phyloP scores from a whole-genome alignment of 2,888 invertebrate genomes.

The Mesorhabditis belari region DNA sequence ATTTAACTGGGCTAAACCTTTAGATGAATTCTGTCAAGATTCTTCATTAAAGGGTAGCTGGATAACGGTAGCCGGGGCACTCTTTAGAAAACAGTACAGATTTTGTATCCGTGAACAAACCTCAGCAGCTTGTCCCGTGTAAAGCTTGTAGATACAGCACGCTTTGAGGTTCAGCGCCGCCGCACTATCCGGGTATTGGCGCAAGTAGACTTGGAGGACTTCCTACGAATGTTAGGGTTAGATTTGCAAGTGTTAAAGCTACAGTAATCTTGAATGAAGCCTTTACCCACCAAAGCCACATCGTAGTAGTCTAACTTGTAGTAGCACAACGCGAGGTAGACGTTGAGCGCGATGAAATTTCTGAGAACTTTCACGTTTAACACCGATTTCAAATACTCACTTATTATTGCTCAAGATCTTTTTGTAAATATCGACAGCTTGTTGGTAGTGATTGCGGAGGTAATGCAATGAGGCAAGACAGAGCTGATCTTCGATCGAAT shows the following conservation, averaged over 20 bases:
- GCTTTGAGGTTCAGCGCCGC: constrained; percentile 88
- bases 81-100: too few species aligned
- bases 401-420: constrained; percentile 81
- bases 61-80: too few species aligned
- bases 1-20: too few species aligned
- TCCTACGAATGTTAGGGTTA: constrained; percentile 62
- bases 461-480: constrained; percentile 93
- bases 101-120: too few species aligned
- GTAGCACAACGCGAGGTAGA: constrained; percentile 92
- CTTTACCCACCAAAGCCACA: constrained; percentile 82
- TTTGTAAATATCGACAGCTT: constrained; percentile 96
- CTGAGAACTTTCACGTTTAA: constrained; percentile 75
- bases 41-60: too few species aligned
- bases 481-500: constrained; percentile 85
- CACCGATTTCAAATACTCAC: constrained; percentile 81
- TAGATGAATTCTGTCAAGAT: not conserved
- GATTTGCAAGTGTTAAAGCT: constrained; percentile 62
- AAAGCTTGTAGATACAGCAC: constrained; percentile 75
- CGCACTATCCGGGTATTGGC: constrained; percentile 83
- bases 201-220: constrained; percentile 71
- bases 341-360: constrained; percentile 84
- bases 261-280: constrained; percentile 68
- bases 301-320: constrained; percentile 97
- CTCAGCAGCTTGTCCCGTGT: constrained; percentile 89
- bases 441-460: constrained; percentile 88